Conservation (phyloP, 2,113 vertebrate genomes). For the Cavia aperea region DNA sequence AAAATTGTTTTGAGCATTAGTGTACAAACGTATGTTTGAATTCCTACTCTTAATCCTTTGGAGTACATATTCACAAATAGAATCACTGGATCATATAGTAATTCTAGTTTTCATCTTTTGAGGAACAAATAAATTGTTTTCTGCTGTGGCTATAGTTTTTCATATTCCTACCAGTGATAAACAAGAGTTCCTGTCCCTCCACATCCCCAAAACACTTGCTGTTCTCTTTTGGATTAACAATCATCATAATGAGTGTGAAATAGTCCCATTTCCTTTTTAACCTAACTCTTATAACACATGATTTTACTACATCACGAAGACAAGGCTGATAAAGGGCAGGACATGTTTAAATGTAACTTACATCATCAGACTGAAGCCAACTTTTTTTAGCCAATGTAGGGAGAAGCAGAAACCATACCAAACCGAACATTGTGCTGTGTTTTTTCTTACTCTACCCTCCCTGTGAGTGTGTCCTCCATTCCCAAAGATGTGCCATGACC, state of each 20-base stretch:
- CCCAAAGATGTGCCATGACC: neutral
- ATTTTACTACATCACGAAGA: neutral
- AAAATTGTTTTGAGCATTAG: neutral
- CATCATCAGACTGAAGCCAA: neutral
- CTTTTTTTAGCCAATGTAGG: neutral
- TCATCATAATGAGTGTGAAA: neutral
- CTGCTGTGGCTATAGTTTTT: neutral
- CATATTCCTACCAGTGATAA: neutral
- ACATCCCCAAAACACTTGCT: neutral
- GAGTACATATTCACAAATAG: neutral
- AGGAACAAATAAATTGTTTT: neutral
- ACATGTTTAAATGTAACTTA: neutral
- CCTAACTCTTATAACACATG: neutral
- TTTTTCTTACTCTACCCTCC: neutral
- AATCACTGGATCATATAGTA: neutral
- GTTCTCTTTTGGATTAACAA: neutral
- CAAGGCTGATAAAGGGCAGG: neutral
- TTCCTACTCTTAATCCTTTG: neutral
- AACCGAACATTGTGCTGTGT: neutral
- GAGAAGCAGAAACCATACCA: neutral
- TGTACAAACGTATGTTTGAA: neutral
- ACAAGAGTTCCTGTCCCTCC: neutral
- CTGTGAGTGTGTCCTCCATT: neutral
- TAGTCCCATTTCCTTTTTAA: neutral
- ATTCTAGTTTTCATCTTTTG: neutral